Evolutionary conservation across 2,888 invertebrate species (phyloP), one percentile per base, ranked within the genome.

Genomic region (Eupithecia exiguata): DNA sequence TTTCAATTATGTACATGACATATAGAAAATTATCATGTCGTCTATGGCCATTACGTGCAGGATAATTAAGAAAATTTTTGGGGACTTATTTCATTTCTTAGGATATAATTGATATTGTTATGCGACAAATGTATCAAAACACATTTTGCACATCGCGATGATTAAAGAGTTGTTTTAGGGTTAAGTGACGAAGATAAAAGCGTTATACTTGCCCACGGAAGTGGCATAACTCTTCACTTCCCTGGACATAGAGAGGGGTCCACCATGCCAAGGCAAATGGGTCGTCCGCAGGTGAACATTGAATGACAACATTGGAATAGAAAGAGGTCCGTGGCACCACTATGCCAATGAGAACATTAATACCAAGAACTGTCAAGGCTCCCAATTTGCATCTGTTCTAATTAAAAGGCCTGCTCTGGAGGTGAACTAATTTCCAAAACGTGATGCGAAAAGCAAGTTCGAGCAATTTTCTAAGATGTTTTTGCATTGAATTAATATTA

Each of bases 391-490:
- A 40, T 40, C 14, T 65, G 25, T 46, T 49, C 63, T 63, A 49
- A 70, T 66, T 66, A 70, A 70, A 63, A 43, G 46, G 63, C 35
- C 62, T 63, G 35, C 49, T n/a, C 49, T 46, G 40, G 49, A 70
- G 65, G 70, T 70, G 70, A 49, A 70, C 70, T 70, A 71, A 71
- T 40, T 66, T 40, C 67, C 25, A 58, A 58, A 53, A 71, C 67
- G 71, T 67, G 71, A 30, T 36, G 35, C 25, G 70, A 70, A 70
- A 65, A 43, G n/a, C 30, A 69, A 69, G 36, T 67, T 61, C 58
- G 16, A 46, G 40, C 36, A 25, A 25, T 58, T 58, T 58, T 25
- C 58, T 25, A 25, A 63, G 36, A n/a, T 36, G 66, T 58, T 40
- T 53, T 36, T 65, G 63, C 63, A 65, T 65, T 38, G n/a, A 58